Evolutionary conservation across 2,888 invertebrate genomes (phyloP).

Genomic region (Galerucella calmariensis): DNA sequence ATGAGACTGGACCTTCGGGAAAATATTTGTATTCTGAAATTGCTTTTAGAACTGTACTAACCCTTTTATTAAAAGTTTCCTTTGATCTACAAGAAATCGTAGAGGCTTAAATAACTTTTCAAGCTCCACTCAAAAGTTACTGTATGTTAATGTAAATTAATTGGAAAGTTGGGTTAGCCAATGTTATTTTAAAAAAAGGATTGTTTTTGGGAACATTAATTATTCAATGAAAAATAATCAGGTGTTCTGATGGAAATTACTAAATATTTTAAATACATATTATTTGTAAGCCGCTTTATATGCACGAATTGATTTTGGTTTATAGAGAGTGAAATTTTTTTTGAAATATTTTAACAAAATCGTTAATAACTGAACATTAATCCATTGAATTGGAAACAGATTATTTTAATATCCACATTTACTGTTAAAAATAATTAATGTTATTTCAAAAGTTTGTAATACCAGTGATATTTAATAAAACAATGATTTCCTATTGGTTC

Average conservation of each 20-base stretch:
- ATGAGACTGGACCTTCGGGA: background rate
- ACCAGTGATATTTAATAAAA: background rate
- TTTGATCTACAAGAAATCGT: background rate
- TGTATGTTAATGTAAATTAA: background rate
- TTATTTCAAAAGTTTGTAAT: background rate
- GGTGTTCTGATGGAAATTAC: background rate
- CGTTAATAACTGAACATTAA: background rate
- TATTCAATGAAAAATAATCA: background rate
- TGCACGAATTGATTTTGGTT: background rate
- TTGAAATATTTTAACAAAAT: background rate
- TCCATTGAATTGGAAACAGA: background rate
- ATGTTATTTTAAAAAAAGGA: too few relatives aligned
- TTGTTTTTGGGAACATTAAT: too few relatives aligned
- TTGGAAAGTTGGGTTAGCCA: too few relatives aligned
- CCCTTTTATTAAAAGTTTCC: background rate
- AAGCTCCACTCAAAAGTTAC: background rate
- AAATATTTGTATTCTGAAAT: background rate
- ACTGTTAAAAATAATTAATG: background rate
- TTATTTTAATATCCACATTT: background rate
- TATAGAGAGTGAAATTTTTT: background rate
- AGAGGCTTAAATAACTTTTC: background rate
- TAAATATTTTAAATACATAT: background rate
- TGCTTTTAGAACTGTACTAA: background rate
- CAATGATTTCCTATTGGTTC: background rate
- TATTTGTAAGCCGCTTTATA: background rate